Evolutionary conservation across 2,113 vertebrate species (phyloP).

Genomic region (Petrocephalus zakoni): DNA sequence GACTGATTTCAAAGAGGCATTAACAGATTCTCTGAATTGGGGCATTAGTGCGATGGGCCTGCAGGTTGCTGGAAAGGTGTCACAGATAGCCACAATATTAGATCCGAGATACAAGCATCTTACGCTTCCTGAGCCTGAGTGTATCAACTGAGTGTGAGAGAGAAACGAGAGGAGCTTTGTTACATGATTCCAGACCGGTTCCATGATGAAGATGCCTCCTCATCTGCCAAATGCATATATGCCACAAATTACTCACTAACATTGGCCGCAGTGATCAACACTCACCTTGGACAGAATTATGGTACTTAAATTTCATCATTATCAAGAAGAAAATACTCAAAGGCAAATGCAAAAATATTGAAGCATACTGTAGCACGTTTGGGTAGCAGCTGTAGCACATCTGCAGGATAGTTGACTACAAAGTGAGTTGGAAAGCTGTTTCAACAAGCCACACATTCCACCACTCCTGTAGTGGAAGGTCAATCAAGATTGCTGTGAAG

Average conservation of each 20-base stretch:
- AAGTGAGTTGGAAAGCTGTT: not conserved
- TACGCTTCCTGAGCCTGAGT: too few relatives aligned
- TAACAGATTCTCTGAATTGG: too few relatives aligned
- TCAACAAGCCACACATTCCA: not conserved
- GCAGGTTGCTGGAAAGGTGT: too few relatives aligned
- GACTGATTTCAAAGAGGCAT: too few relatives aligned
- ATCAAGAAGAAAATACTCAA: too few relatives aligned
- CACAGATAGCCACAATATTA: too few relatives aligned
- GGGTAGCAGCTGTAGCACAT: too few relatives aligned
- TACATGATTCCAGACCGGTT: not conserved
- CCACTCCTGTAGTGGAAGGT: not conserved
- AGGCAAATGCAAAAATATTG: too few relatives aligned
- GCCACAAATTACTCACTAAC: not conserved
- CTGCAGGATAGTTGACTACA: not conserved
- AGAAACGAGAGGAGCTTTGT: not conserved
- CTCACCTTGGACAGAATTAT: not conserved
- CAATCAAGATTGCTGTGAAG: not conserved
- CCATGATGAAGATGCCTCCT: not conserved
- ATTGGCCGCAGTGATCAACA: not conserved
- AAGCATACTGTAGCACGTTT: too few relatives aligned
- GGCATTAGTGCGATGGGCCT: too few relatives aligned
- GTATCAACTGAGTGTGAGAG: not conserved
- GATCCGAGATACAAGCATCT: too few relatives aligned
- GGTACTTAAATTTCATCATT: too few relatives aligned
- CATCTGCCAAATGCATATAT: not conserved